Evolutionary conservation across 1,140 invertebrate species (phyloP).

Genomic region (Zaprionus camerounensis): DNA sequence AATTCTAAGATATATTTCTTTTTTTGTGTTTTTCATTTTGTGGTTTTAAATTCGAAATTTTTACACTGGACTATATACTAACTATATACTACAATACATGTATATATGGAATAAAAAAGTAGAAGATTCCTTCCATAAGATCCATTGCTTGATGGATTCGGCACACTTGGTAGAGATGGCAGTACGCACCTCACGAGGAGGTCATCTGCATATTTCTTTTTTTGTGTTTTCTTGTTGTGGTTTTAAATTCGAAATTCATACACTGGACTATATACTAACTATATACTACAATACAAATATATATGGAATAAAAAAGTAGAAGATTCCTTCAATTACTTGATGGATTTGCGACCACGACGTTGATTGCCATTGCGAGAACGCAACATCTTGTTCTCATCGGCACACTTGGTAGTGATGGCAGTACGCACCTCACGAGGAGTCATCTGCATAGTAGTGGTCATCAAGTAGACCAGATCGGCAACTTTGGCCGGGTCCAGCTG

Average conservation of each 20-base stretch:
- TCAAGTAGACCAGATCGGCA: conserved; percentile 81
- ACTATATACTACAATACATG: background rate
- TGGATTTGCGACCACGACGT: conserved; percentile 38
- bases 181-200: conserved; percentile 72
- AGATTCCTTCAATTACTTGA: background rate
- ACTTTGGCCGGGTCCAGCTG: conserved; percentile 79
- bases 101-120: background rate
- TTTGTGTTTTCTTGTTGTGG: too few species aligned
- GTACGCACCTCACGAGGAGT: conserved; percentile 73
- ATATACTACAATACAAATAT: too few species aligned
- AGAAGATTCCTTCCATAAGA: background rate
- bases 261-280: too few species aligned
- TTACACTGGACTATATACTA: background rate
- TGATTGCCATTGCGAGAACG: conserved; percentile 36
- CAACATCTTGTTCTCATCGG: conserved; percentile 87
- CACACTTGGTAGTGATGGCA: conserved; percentile 87
- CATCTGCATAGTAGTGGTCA: conserved; percentile 68
- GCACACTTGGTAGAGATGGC: conserved; percentile 87
- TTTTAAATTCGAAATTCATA: too few species aligned
- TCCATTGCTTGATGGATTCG: conserved; percentile 40
- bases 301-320: too few species aligned
- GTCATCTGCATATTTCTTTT: conserved; percentile 58
- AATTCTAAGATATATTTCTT: background rate
- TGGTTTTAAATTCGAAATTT: background rate
- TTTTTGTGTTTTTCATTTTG: background rate